Percentiles rank a stretch among this genome's conserved stretches.
Evolutionary conservation across 2,797 vertebrate species (phyloP).

Genomic region (Arnoldichthys spilopterus): DNA sequence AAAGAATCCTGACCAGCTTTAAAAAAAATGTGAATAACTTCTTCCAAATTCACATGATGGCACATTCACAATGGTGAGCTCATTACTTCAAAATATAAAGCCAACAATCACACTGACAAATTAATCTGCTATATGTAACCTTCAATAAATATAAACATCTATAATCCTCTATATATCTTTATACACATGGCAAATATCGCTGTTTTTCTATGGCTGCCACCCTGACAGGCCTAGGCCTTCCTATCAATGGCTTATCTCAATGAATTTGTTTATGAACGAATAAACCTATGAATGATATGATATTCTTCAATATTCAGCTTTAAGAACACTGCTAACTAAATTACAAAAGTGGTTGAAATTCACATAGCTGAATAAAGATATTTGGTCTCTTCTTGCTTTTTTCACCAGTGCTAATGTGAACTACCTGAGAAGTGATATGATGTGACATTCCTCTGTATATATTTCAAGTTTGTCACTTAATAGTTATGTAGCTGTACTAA

Average conservation of each 20-base stretch:
- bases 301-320: too few relatives aligned
- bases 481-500: too few relatives aligned
- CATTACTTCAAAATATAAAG: neutral
- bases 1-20: neutral
- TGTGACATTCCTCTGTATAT: neutral
- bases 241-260: neutral
- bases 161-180: neutral
- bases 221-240: neutral
- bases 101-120: neutral
- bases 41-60: neutral
- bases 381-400: neutral
- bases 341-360: too few relatives aligned
- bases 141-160: slow-evolving; percentile 35
- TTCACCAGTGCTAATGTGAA: neutral
- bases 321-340: too few relatives aligned
- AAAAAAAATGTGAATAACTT: neutral
- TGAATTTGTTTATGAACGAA: neutral
- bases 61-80: neutral
- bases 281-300: neutral
- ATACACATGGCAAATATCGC: slow-evolving; percentile 6
- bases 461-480: neutral
- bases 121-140: too few relatives aligned
- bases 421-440: neutral
- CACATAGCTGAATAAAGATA: neutral
- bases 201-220: neutral